Base-by-base conservation (phyloP, 2,888 invertebrate species). In the Nasonia oneida region DNA sequence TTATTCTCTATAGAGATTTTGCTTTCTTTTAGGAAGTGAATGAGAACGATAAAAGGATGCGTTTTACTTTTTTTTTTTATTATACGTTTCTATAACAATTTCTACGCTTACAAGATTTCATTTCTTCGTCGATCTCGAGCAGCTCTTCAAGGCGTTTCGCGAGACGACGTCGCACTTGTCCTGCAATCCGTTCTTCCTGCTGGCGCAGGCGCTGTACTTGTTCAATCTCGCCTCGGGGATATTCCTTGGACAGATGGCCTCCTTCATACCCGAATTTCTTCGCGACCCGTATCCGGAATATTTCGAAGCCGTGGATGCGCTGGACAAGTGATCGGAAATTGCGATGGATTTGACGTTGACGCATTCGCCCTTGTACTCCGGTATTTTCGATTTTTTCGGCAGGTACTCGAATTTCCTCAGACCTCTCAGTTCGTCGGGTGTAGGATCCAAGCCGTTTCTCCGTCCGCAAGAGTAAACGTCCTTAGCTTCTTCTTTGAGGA, bases 131-230 rank as follows among this genome's bases (percentile, higher is more conserved):
- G 47, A 4, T 87, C 33, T 88, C 29, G 79, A 80, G n/a, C 87
- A 87, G 6, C 74, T 84, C 39, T 57, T 83, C 12, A 87, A 3
- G 0, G 85, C 83, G 2, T 23, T 77, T 15, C 42, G 57, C 4
- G 85, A 0, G 6, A 87, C 0, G 0, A 75, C 47, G 29, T 73
- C 80, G 73, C 90, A 90, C 75, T 90, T 87, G 64, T 90, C 91
- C 82, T 91, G 91, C 78, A 91, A 88, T 10, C 91, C 91, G 50
- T 91, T 89, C 42, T 89, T 89, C 85, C 89, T 91, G 23, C 86
- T 83, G 0, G 90, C 85, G 78, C 90, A 90, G 0, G 84, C 74
- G 37, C 88, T 86, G 78, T 89, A 90, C 39, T 79, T 90, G 12
- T 85, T 77, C 47, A 91, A 8, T 37, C 87, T 86, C 50, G 75